Evolutionary conservation across 2,888 invertebrate species (phyloP), one percentile per base, ranked within the genome.

Genomic region (Sphecodes monilicornis): DNA sequence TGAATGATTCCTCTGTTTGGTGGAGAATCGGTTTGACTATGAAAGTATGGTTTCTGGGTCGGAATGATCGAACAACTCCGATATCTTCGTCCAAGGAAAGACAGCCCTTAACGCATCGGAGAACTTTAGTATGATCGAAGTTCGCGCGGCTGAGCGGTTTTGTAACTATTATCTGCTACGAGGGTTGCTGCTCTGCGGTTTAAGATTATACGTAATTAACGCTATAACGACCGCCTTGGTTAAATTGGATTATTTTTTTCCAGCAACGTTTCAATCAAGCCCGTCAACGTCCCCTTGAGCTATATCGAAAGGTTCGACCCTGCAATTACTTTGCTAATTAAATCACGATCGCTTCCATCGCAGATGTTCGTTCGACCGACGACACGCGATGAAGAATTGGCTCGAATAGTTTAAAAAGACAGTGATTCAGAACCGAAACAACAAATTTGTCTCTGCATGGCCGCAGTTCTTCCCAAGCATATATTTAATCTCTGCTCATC

Each of bases 171-270:
- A 85, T 74, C 80, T 29, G 83, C 75, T 81, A 71, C 79, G 78
- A 78, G 64, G 86, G 83, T 66, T 76, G 78, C 84, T 80, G 86
- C 88, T 78, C 68, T 79, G 64, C 75, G 83, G 86, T 85, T 88
- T 86, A 87, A 92, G 92, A 94, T 94, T 92, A 92, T 93, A 93
- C 92, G 91, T 91, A 94, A 94, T 94, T 94, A 94, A 92, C 92
- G 90, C 89, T 90, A 90, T 93, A 94, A 94, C 92, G 91, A 93
- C 91, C 87, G 90, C 85, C 90, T 88, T 90, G 86, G 88, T 89
- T 85, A 93, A 94, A 94, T 94, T 94, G 93, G 93, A 93, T 94
- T 93, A 94, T 94, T 94, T 94, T 93, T 94, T 93, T 92, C 91
- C 91, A 87, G 91, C 89, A 92, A 94, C 94, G 90, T 94, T 94